phyloP scores from a whole-genome alignment of 2,888 invertebrate genomes.

The Apamea crenata region DNA sequence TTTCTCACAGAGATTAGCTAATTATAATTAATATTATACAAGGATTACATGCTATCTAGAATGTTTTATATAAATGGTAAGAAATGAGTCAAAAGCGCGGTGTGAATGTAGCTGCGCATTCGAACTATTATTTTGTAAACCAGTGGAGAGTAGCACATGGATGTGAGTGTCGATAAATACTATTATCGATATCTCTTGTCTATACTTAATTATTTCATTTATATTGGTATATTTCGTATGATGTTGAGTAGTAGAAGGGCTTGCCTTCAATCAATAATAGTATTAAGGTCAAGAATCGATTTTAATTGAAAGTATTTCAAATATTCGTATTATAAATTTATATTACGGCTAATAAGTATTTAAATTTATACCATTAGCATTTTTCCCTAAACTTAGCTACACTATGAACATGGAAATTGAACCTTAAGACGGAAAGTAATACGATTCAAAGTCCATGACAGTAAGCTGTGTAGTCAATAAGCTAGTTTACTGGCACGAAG shows the following conservation, averaged over 20 bases:
- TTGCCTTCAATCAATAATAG: conserved; percentile 22
- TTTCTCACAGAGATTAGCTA: conserved; percentile 64
- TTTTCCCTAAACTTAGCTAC: conserved; percentile 48
- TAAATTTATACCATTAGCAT: conserved; percentile 43
- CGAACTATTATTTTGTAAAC: conserved; percentile 1
- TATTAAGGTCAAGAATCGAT: conserved; percentile 42
- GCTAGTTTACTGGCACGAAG: conserved; percentile 58
- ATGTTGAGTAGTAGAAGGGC: conserved; percentile 8
- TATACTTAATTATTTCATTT: conserved; percentile 4
- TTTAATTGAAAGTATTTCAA: conserved; percentile 56
- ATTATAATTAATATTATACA: conserved; percentile 58
- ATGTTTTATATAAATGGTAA: conserved; percentile 53
- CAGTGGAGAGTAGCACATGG: background rate
- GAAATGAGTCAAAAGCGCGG: conserved; percentile 45
- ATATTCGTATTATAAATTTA: conserved; percentile 51
- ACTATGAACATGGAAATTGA: conserved; percentile 36
- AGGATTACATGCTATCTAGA: conserved; percentile 57
- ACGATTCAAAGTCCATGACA: conserved; percentile 44
- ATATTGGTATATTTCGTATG: conserved; percentile 9
- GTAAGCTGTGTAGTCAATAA: conserved; percentile 46
- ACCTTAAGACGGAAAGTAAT: conserved; percentile 25
- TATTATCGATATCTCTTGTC: conserved; percentile 7
- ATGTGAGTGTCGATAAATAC: conserved; percentile 23
- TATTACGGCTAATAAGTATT: conserved; percentile 56
- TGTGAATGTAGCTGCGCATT: conserved; percentile 8